Percentiles rank a stretch among this genome's conserved stretches.
These are phyloP conservation scores for Etia nguti DNA, from an alignment of 2,113 vertebrate genomes.

Conservation along the genomic window DNA sequence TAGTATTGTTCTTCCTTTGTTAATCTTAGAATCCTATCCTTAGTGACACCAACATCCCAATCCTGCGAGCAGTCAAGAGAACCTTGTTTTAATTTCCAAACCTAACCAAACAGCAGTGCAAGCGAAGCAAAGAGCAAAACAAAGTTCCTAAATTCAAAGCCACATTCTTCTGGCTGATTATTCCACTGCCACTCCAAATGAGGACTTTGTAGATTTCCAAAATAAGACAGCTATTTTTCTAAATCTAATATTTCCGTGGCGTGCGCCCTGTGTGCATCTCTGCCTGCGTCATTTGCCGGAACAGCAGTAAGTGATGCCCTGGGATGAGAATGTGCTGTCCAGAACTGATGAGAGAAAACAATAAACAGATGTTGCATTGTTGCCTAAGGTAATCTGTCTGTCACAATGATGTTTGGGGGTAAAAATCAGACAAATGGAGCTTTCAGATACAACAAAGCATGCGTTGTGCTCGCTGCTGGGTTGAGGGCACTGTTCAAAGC, in stretches of 20 bases:
- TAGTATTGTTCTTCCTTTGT: not conserved
- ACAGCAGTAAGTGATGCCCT: not conserved
- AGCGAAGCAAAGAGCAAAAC: not conserved
- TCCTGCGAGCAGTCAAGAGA: rapidly evolving
- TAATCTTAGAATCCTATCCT: not conserved
- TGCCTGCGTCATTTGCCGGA: not conserved
- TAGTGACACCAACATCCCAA: not conserved
- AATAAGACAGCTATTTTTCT: not conserved
- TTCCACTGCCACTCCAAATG: not conserved
- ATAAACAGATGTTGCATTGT: not conserved
- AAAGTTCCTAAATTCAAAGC: not conserved
- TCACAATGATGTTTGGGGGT: not conserved
- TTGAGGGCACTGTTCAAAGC: not conserved
- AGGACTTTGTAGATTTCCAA: not conserved
- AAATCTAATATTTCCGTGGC: not conserved
- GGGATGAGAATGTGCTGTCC: not conserved
- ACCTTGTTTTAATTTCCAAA: not conserved
- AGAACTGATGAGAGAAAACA: not conserved
- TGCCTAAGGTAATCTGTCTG: not conserved
- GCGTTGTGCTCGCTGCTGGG: rapidly evolving
- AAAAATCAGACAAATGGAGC: not conserved
- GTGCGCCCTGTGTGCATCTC: not conserved
- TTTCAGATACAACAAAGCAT: not conserved
- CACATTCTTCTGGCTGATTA: not conserved
- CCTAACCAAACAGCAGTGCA: not conserved